phyloP scores from a whole-genome alignment of 2,113 vertebrate genomes.

The Platycercus adscitus region DNA sequence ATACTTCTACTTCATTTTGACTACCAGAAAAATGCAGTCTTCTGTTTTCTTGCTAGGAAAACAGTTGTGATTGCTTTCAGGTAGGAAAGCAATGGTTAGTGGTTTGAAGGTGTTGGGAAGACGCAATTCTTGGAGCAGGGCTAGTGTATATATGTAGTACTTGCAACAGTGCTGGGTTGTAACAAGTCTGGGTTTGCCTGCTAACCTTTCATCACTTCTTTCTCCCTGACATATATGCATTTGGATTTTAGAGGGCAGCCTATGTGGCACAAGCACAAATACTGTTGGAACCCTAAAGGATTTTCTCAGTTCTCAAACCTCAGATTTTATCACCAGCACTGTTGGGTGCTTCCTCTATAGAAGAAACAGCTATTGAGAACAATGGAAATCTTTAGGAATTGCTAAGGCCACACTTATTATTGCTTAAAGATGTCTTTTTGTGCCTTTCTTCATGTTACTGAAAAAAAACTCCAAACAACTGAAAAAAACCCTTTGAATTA shows the following conservation, averaged over 20 bases:
- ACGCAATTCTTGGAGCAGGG: neutral
- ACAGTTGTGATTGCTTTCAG: neutral
- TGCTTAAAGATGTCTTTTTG: neutral
- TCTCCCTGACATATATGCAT: neutral
- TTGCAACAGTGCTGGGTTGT: neutral
- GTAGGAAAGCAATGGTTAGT: neutral
- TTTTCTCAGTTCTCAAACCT: neutral
- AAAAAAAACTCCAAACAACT: neutral
- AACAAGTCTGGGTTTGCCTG: neutral
- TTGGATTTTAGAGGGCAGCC: neutral
- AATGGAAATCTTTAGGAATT: neutral
- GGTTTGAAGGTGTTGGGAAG: neutral
- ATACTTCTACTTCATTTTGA: neutral
- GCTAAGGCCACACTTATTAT: neutral
- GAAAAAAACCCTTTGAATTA: neutral
- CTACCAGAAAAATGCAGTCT: neutral
- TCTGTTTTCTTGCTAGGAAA: neutral
- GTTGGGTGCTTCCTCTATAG: neutral
- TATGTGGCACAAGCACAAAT: neutral
- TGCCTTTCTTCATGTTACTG: neutral
- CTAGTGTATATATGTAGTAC: neutral
- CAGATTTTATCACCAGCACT: fast-evolving
- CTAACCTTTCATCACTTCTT: neutral
- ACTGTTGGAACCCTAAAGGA: neutral
- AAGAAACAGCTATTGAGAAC: neutral